A percentile compares a stretch with the other conserved stretches of the same genome.
Evolutionary conservation across 1,140 invertebrate species (phyloP).

Genomic region (Bombus difficillimus): DNA sequence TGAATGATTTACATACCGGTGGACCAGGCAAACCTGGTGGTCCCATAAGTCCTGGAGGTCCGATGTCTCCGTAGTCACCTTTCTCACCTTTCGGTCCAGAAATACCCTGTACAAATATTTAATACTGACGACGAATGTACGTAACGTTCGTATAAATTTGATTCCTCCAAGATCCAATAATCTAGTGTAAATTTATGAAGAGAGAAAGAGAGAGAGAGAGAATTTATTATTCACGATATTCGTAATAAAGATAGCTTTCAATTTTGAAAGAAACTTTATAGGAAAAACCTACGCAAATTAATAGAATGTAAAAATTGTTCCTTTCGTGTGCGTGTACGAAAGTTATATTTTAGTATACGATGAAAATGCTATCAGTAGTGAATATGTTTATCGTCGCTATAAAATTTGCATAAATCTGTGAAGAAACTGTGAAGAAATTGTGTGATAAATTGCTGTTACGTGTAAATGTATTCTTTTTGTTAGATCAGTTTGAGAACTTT

Average conservation of each 20-base stretch:
- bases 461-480: neutral
- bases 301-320: too few species aligned
- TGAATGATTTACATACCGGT: slow-evolving; percentile 82
- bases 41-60: slow-evolving; percentile 92
- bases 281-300: neutral
- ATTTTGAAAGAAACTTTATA: neutral
- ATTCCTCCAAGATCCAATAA: neutral
- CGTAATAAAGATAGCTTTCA: neutral
- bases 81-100: slow-evolving; percentile 94
- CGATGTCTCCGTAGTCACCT: slow-evolving; percentile 95
- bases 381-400: neutral
- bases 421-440: neutral
- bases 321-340: too few species aligned
- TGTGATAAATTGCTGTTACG: neutral
- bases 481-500: neutral
- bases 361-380: too few species aligned
- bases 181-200: neutral
- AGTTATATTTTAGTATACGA: too few species aligned
- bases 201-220: too few species aligned
- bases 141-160: neutral
- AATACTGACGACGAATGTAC: neutral
- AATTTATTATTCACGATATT: too few species aligned
- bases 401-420: neutral
- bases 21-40: slow-evolving; percentile 93
- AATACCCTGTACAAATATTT: slow-evolving; percentile 84